These are phyloP conservation scores for Drosophila mercatorum DNA, from an alignment of 2,888 invertebrate species.

Conservation along the genomic window DNA sequence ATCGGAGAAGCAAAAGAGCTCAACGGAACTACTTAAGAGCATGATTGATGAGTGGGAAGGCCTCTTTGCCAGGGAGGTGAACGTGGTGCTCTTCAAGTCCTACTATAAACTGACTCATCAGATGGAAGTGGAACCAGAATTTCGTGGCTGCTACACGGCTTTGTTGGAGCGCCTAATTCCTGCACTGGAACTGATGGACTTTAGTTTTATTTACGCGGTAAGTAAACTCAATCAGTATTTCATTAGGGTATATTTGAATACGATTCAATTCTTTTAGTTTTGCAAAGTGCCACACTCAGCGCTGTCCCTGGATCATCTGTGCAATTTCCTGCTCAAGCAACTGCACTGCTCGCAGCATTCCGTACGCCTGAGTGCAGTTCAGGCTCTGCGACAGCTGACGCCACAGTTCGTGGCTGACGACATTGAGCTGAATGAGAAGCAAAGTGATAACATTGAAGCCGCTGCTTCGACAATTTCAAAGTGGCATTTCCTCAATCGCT, in stretches of 20 bases:
- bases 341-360: conserved; percentile 73
- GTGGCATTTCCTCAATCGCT: conserved; percentile 83
- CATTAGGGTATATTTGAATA: not conserved
- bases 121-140: conserved; percentile 46
- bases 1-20: conserved; percentile 81
- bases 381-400: conserved; percentile 76
- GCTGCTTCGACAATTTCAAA: conserved; percentile 49
- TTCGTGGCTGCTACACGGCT: conserved; percentile 55
- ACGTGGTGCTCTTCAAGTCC: conserved; percentile 82
- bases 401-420: conserved; percentile 80
- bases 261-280: conserved; percentile 58
- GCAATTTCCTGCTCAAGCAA: conserved; percentile 79
- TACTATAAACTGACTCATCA: conserved; percentile 73
- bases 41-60: conserved; percentile 90
- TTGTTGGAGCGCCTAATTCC: conserved; percentile 72
- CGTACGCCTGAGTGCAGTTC: conserved; percentile 72
- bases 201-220: conserved; percentile 76
- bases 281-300: conserved; percentile 74
- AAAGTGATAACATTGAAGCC: conserved; percentile 65
- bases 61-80: conserved; percentile 89
- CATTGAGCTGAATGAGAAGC: conserved; percentile 75
- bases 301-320: conserved; percentile 76
- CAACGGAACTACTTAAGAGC: conserved; percentile 78
- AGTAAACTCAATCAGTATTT: not conserved
- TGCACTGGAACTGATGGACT: conserved; percentile 77